These are phyloP conservation scores for human (Homo sapiens) DNA, from an alignment of 2,113 vertebrate genomes.

Conservation along the genomic window GRCh38 chr2:18767501-18768000, in stretches of 20 bases:
- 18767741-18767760: background rate
- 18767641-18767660: background rate
- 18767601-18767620: background rate
- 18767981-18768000: background rate
- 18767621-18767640: background rate
- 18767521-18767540: background rate
- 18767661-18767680: background rate
- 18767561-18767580: background rate
- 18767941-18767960: background rate
- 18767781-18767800: background rate
- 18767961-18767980: background rate
- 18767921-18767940: background rate
- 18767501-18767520: background rate
- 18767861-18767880: background rate
- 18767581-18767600: background rate
- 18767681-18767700: background rate
- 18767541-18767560: background rate
- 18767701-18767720: background rate
- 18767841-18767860: background rate
- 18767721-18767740: background rate
- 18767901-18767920: background rate
- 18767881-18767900: background rate
- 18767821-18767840: background rate
- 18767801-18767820: background rate
- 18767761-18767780: background rate